Conservation (phyloP, 1,140 invertebrate species). For the Ditylenchus dipsaci region DNA sequence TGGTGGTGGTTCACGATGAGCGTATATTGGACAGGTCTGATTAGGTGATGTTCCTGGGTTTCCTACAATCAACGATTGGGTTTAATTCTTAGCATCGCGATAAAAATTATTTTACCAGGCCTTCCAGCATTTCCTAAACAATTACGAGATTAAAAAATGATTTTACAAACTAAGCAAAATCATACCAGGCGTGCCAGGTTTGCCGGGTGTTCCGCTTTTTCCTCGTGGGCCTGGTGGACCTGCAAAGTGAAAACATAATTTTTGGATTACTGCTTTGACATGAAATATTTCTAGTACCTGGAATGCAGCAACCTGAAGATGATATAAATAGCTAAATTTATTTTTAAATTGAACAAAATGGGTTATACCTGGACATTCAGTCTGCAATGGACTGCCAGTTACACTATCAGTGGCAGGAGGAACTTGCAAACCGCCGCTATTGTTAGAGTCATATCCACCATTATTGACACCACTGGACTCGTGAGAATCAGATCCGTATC, state of each 20-base stretch:
- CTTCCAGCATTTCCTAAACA: slow-evolving; percentile 48
- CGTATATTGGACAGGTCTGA: slow-evolving; percentile 52
- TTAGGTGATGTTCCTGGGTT: slow-evolving; percentile 51
- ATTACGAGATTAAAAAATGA: slow-evolving; percentile 10
- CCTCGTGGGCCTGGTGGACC: slow-evolving; percentile 48
- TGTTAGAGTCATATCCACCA: slow-evolving; percentile 3
- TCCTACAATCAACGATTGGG: slow-evolving; percentile 33
- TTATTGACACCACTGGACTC: not conserved
- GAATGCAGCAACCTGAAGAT: slow-evolving; percentile 48
- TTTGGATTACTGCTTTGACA: not conserved
- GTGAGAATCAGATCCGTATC: no score
- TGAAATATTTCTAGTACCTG: slow-evolving; percentile 9
- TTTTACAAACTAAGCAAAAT: not conserved
- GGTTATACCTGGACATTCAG: slow-evolving; percentile 42
- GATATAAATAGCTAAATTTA: no score
- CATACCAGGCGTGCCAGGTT: slow-evolving; percentile 28
- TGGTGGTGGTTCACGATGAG: slow-evolving; percentile 50
- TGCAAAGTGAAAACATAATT: slow-evolving; percentile 36
- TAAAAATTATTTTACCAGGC: slow-evolving; percentile 35
- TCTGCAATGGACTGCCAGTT: slow-evolving; percentile 51
- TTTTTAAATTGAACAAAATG: not conserved
- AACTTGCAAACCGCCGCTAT: not conserved
- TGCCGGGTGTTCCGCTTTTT: slow-evolving; percentile 38
- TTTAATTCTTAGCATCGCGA: no score
- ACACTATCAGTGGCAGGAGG: slow-evolving; percentile 17